These are phyloP conservation scores for Brachymystax lenok DNA, from an alignment of 2,797 vertebrate genomes.

Conservation along the genomic window DNA sequence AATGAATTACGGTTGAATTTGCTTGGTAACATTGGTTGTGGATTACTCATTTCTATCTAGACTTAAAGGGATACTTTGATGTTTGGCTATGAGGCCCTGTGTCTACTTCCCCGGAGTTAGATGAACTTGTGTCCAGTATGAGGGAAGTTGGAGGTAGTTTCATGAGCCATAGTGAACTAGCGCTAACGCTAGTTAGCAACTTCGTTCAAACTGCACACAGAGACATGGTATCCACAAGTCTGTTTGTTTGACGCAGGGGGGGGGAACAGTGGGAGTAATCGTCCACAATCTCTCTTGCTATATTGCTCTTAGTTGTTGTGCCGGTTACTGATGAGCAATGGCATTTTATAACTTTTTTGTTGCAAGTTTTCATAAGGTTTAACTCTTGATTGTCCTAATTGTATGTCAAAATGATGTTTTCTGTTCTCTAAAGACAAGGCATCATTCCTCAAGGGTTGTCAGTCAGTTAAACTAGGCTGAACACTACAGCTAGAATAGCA, in stretches of 20 bases:
- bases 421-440: background rate
- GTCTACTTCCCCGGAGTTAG: too few species aligned
- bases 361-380: conserved; percentile 10
- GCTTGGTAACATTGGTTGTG: conserved; percentile 12
- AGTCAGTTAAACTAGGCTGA: conserved; percentile 2
- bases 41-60: background rate
- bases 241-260: conserved; percentile 5
- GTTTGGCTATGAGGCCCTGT: too few species aligned
- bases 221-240: too few species aligned
- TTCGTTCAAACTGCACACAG: too few species aligned
- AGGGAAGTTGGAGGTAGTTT: too few species aligned
- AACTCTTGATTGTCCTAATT: conserved; percentile 23
- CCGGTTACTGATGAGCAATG: conserved; percentile 42
- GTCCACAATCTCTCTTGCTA: conserved; percentile 36
- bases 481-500: conserved; percentile 4
- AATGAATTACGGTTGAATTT: conserved; percentile 28
- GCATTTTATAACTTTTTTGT: conserved; percentile 20
- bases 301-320: conserved; percentile 54
- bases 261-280: conserved; percentile 13
- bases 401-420: conserved; percentile 2
- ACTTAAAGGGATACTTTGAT: background rate
- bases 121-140: too few species aligned
- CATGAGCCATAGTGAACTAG: too few species aligned
- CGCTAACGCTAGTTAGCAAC: too few species aligned
- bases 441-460: background rate